Evolutionary conservation across 2,797 vertebrate species (phyloP), one percentile per base, ranked within the genome.

Genomic region (Sebastes cheni): DNA sequence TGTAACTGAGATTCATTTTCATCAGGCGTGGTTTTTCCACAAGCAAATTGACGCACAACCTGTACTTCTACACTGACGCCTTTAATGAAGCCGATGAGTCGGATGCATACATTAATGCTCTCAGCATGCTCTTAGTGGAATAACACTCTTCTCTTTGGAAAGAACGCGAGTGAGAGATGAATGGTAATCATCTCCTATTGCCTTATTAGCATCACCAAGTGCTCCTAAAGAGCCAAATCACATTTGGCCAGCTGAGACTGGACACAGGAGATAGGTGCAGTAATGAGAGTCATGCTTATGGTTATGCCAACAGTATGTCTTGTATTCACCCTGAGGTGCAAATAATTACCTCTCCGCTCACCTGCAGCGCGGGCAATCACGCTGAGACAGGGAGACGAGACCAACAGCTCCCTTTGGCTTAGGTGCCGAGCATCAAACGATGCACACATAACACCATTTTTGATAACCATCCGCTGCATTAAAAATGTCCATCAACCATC

Each of bases 311-410:
- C 25, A 80, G 54, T 80, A 67, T 71, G 46, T 80, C 42, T 76
- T 84, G 83, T 81, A 80, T 89, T 85, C 59, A 88, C 67, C 77
- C 60, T 67, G 78, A 86, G 79, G 71, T 80, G 69, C 65, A 81
- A 85, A 87, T 85, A 89, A 90, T 88, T 77, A 85, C 74, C 60
- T 87, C 64, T 80, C 60, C 29, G 42, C 50, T 81, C 56, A 62
- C 81, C 75, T 76, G 75, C 74, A 42, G 85, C 75, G 72, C 61
- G 39, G 72, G 70, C 54, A 59, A 52, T 56, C 84, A 58, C 54
- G 67, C 85, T 85, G 83, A 75, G 82, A 79, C 59, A 66, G 73
- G 27, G 42, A 79, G 72, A 79, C 54, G 66, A 87, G 65, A 73
- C 71, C 62, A 77, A 18, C 52, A 66, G 46, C 67, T 75, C 10